Conservation (phyloP, 1,140 invertebrate species). For the Dermatophagoides farinae region DNA sequence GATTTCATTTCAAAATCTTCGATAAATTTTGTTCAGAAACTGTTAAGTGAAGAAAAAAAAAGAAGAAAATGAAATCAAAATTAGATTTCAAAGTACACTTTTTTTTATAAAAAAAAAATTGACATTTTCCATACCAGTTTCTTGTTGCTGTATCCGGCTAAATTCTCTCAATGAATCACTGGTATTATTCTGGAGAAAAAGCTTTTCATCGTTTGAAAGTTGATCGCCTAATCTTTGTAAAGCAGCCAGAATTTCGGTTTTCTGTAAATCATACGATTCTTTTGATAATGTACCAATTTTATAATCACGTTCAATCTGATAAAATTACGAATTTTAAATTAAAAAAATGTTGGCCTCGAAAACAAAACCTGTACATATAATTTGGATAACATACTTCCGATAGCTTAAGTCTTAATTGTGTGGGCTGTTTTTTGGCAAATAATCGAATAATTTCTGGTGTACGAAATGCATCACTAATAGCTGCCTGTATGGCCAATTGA, state of each 20-base stretch:
- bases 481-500: conserved; percentile 49
- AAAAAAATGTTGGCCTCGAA: background rate
- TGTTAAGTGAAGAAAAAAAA: background rate
- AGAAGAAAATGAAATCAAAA: background rate
- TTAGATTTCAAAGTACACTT: too few species aligned
- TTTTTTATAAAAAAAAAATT: too few species aligned
- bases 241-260: conserved; percentile 43
- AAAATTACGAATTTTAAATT: conserved; percentile 7
- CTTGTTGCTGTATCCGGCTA: conserved; percentile 16
- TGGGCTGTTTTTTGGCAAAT: conserved; percentile 53
- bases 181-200: conserved; percentile 35
- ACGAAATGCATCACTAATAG: conserved; percentile 51
- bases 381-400: conserved; percentile 26
- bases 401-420: conserved; percentile 39
- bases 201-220: conserved; percentile 35
- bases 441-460: conserved; percentile 53
- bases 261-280: conserved; percentile 26
- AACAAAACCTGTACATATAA: background rate
- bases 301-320: conserved; percentile 26
- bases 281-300: conserved; percentile 30
- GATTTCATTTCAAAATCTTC: background rate
- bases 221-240: conserved; percentile 44
- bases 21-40: background rate
- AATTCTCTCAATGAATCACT: conserved; percentile 32
- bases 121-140: too few species aligned